Percentiles rank a stretch among this genome's conserved stretches.
phyloP scores from a whole-genome alignment of 1,140 invertebrate genomes.

The Cataglyphis hispanica region DNA sequence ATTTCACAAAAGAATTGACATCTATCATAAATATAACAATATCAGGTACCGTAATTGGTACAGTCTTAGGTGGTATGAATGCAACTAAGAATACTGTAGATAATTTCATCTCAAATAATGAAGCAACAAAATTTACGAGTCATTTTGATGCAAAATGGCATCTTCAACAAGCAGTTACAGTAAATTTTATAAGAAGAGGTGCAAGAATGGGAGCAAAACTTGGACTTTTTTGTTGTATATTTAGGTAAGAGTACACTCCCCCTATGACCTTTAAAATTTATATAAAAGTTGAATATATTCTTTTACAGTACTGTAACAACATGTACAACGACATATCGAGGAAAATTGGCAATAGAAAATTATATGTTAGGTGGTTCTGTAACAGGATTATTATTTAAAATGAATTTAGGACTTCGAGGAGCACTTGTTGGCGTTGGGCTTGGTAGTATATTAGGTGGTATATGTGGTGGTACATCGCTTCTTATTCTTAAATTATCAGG shows the following conservation, averaged over 20 bases:
- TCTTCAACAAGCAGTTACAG: conserved; percentile 89
- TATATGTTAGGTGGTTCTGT: conserved; percentile 88
- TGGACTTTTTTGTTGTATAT: conserved; percentile 88
- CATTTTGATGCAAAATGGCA: conserved; percentile 90
- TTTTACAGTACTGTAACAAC: conserved; percentile 88
- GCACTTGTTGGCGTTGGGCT: conserved; percentile 88
- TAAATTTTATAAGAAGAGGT: conserved; percentile 90
- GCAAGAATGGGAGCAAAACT: conserved; percentile 89
- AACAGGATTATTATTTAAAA: conserved; percentile 89
- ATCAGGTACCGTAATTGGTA: conserved; percentile 88
- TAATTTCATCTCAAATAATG: conserved; percentile 91
- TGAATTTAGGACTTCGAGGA: conserved; percentile 88
- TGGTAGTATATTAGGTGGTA: conserved; percentile 86
- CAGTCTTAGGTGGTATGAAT: conserved; percentile 88
- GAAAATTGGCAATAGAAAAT: conserved; percentile 89
- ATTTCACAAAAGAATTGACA: conserved; percentile 88
- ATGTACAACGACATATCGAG: conserved; percentile 89
- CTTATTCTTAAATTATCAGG: conserved; percentile 86
- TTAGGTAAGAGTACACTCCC: conserved; percentile 87
- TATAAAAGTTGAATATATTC: conserved; percentile 24
- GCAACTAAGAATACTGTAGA: conserved; percentile 88
- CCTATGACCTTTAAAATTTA: not conserved
- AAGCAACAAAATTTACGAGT: conserved; percentile 89
- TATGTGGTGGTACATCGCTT: conserved; percentile 85
- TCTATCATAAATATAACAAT: conserved; percentile 87